These are phyloP conservation scores for Alectura lathami DNA, from an alignment of 2,113 vertebrate genomes.

Conservation along the genomic window DNA sequence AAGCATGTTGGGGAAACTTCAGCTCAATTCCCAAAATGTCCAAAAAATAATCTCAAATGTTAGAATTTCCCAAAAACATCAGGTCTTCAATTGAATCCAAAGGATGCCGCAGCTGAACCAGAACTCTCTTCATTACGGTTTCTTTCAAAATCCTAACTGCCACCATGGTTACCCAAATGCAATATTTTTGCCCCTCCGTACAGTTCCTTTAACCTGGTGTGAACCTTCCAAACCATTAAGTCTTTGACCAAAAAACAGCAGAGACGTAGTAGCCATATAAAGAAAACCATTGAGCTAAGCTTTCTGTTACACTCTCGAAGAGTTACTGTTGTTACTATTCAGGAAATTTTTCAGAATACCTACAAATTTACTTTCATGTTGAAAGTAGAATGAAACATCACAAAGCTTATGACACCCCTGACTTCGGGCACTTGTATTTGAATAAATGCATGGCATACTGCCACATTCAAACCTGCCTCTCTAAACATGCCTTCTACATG, in stretches of 20 bases:
- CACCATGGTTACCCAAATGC: not conserved
- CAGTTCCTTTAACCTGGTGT: not conserved
- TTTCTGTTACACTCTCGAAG: not conserved
- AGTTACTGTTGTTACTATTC: not conserved
- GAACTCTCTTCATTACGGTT: not conserved
- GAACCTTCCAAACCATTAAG: not conserved
- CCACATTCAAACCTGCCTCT: not conserved
- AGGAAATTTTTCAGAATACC: not conserved
- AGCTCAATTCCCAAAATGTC: not conserved
- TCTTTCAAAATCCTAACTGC: not conserved
- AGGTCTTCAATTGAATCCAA: not conserved
- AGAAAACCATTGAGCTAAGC: not conserved
- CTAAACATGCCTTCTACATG: not conserved
- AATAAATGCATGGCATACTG: not conserved
- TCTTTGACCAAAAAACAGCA: not conserved
- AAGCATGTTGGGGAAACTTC: not conserved
- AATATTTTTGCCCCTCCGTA: fast-evolving
- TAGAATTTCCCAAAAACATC: not conserved
- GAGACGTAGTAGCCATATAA: not conserved
- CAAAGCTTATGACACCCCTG: not conserved
- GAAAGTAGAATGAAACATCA: not conserved
- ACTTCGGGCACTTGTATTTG: not conserved
- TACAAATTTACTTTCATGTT: not conserved
- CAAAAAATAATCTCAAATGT: not conserved
- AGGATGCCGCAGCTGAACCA: not conserved